Conservation (phyloP, 2,888 invertebrate genomes). For the Polyommatus iphigenia region DNA sequence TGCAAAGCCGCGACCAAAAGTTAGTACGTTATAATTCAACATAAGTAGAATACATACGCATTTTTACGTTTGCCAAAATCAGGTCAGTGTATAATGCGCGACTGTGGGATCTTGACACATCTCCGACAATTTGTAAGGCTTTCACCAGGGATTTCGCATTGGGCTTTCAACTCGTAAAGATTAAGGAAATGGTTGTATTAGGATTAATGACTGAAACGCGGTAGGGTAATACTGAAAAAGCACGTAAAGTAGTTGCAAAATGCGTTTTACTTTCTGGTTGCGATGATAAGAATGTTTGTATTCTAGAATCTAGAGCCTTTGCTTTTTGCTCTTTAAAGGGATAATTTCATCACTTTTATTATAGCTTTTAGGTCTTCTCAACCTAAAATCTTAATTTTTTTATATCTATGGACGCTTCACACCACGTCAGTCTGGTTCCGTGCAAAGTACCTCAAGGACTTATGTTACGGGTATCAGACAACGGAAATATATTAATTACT, state of each 20-base stretch:
- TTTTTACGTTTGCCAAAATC: neutral
- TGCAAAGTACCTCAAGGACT: too few relatives aligned
- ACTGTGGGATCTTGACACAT: constrained; percentile 12
- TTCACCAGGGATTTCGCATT: neutral
- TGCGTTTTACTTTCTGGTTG: neutral
- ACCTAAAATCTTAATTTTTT: too few relatives aligned
- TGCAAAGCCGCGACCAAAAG: too few relatives aligned
- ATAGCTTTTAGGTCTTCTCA: too few relatives aligned
- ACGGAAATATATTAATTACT: too few relatives aligned
- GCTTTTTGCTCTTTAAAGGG: too few relatives aligned
- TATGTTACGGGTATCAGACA: too few relatives aligned
- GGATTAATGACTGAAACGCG: neutral
- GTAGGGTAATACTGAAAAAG: neutral
- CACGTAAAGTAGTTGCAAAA: neutral
- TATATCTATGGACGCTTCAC: too few relatives aligned
- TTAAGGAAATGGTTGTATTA: constrained; percentile 13
- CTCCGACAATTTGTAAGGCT: constrained; percentile 24
- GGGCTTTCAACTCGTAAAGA: constrained; percentile 26
- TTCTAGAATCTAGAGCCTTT: too few relatives aligned
- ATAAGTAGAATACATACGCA: neutral
- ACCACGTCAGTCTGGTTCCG: too few relatives aligned
- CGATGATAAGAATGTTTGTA: neutral
- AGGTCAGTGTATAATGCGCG: constrained; percentile 17
- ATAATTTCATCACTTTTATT: too few relatives aligned
- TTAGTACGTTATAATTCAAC: neutral